A percentile compares a stretch with the other conserved stretches of the same genome.
Conservation (phyloP, 2,113 vertebrate species). For the Tenebrosternarchus preto region DNA sequence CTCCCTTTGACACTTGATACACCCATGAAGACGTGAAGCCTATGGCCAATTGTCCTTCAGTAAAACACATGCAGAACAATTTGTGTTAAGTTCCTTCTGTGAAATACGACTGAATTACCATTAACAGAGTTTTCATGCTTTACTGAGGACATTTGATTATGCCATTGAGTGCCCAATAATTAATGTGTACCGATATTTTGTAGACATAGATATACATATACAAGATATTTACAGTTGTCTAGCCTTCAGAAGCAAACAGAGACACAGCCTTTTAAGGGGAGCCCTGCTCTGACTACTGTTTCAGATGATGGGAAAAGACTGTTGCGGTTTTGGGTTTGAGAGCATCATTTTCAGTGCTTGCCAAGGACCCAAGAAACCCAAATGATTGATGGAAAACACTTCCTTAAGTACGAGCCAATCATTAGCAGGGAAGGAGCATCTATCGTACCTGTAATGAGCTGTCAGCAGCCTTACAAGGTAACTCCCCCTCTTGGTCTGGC, state of each 20-base stretch:
- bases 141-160: no score
- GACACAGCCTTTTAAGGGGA: background rate
- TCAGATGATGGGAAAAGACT: constrained; percentile 1
- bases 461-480: background rate
- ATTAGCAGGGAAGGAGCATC: constrained; percentile 16
- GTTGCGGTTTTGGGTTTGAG: background rate
- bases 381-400: constrained; percentile 25
- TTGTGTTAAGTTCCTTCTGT: background rate
- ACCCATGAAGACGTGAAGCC: background rate
- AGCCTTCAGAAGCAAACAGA: background rate
- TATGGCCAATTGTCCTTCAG: background rate
- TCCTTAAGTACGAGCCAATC: no score
- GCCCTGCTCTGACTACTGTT: background rate
- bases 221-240: background rate
- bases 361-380: background rate
- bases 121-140: no score
- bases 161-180: background rate
- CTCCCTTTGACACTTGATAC: background rate
- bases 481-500: background rate
- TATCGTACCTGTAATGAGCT: constrained; percentile 6
- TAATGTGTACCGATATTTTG: background rate
- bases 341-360: background rate
- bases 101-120: background rate
- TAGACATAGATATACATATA: no score
- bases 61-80: background rate